Evolutionary conservation across 2,797 vertebrate genomes (phyloP), one percentile per base, ranked within the genome.

Genomic region (Amphiprion clarkii): DNA sequence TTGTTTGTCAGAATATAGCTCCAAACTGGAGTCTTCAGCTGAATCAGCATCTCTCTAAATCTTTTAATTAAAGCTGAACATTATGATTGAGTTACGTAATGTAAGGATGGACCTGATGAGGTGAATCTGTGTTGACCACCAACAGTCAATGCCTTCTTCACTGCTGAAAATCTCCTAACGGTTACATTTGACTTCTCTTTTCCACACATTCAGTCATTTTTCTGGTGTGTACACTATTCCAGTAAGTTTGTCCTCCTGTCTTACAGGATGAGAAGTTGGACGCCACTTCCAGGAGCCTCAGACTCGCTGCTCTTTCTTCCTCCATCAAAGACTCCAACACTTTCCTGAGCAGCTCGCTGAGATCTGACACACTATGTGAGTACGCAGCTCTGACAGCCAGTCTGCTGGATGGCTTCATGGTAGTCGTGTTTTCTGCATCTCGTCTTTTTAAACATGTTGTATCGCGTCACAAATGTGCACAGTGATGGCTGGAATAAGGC

Each of bases 221-320:
- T 40, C 17, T 49, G 1, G 2, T 17, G 6, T 57, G 17, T 46
- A 23, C 17, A 0, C 1, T 67, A 0, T 44, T 40, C 29, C 23
- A 44, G 9, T 74, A 16, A 25, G 17, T 11, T 1, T 48, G 19
- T 71, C 57, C 23, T 61, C 49, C 8, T 74, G 59, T 76, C 66
- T 75, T 78, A 27, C 75, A 99, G 98, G 94, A 95, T 25, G 93
- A 96, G 79, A 96, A 95, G 92, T 74, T 84, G 78, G 92, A 96
- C 61, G 72, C 90, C 9, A 92, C 95, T 5, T 91, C 94, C 83
- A 94, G 94, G 56, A 90, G 89, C 71, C 58, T 76, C 65, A 93
- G 81, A 51, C 83, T 93, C 12, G 75, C 94, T 61, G 85, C 94
- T 84, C 89, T 95, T 9, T 94, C 95, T 61, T 93, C 95, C 17